Base-by-base conservation (phyloP, 2,113 vertebrate species). In the Campylomormyrus tamandua region DNA sequence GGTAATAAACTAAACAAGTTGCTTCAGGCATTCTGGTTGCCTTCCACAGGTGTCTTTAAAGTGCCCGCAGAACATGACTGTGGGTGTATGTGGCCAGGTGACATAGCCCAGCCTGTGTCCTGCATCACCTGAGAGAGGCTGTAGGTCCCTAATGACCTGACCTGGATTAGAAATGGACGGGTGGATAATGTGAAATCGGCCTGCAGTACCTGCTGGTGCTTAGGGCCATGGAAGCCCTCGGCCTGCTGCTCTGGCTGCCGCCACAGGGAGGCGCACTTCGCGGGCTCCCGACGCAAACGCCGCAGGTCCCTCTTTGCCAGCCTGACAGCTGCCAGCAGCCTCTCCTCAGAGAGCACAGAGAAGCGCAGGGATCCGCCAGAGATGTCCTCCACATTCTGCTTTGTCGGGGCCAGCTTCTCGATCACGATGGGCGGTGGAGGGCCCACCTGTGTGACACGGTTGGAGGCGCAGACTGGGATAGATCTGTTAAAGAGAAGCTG, bases 401-500 rank as follows among this genome's bases (percentile, higher is more conserved):
- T 88, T 15, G 92, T 90, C 0, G 88, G 77, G 42, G 93, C 93
- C 91, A 98, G 93, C 91, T 97, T 98, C 93, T 99, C 98, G 50
- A 99, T 98, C 93, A 96, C 88, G 91, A 99, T 97, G 85, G 97
- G 97, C 35, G 87, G 90, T 1, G 98, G 98, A 13, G 91, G 94
- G 88, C 92, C 92, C 8, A 96, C 96, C 11, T 89, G 93, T 89
- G 96, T 91, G 66, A 96, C 96, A 91, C 97, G 94, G 93, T 97
- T 98, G 52, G 93, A 92, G 45, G 94, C 88, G 92, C 93, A 92
- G 21, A 95, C 90, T 83, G 96, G 95, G 84, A 96, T 88, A 27
- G 93, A 95, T 91, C 94, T 95, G 86, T 97, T 98, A 92, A 99
- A 99, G 92, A 96, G 96, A 31, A 99, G 95, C 97, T 99, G 95